Percentiles rank a stretch among this genome's conserved stretches.
Evolutionary conservation across 2,797 vertebrate species (phyloP).

Genomic region (Smutsia gigantea): DNA sequence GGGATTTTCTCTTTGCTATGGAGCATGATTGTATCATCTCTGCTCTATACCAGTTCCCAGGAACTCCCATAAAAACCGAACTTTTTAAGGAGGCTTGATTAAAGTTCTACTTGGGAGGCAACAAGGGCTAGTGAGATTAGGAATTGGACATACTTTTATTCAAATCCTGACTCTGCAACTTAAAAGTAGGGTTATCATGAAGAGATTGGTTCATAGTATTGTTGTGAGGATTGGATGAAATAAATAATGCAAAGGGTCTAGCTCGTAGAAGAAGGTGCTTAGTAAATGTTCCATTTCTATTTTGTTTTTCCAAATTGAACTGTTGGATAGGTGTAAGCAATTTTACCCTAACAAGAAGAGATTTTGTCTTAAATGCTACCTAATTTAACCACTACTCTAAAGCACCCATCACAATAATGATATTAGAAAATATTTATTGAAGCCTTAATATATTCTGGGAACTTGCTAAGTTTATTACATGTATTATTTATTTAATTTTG

Average conservation of each 20-base stretch:
- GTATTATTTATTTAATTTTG: background rate
- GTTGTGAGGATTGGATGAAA: background rate
- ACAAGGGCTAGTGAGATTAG: background rate
- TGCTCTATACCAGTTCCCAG: background rate
- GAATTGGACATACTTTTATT: background rate
- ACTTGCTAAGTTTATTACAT: background rate
- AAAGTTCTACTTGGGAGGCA: background rate
- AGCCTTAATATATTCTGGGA: background rate
- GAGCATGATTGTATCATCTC: background rate
- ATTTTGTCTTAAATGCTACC: background rate
- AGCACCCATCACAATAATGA: background rate
- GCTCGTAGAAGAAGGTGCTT: background rate
- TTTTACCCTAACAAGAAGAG: background rate
- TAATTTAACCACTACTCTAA: background rate
- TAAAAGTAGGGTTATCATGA: background rate
- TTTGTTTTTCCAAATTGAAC: background rate
- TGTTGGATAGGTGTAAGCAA: background rate
- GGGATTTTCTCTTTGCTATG: background rate
- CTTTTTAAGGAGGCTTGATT: background rate
- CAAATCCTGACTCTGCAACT: background rate
- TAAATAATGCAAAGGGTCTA: background rate
- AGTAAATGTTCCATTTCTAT: background rate
- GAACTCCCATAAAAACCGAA: background rate
- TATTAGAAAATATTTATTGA: slow-evolving; percentile 7
- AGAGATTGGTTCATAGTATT: background rate